Evolutionary conservation across 2,113 vertebrate species (phyloP).

Genomic region (Larimichthys polyactis): DNA sequence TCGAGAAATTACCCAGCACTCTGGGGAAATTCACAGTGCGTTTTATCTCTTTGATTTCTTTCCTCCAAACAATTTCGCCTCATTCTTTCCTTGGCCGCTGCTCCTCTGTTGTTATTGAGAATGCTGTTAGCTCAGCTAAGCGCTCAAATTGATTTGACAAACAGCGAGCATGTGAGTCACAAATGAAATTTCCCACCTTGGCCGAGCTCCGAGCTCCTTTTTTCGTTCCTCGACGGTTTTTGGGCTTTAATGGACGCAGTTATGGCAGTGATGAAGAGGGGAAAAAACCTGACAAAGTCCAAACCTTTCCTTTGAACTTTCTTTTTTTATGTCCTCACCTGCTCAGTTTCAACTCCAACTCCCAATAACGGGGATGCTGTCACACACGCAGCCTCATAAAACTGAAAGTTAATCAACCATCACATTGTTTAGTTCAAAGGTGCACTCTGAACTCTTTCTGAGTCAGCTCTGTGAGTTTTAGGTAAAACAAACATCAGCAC

Average conservation of each 20-base stretch:
- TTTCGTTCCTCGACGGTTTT: not conserved
- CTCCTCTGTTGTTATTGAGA: constrained; percentile 20
- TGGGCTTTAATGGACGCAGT: constrained; percentile 12
- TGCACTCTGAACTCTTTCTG: constrained; percentile 6
- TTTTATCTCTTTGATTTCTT: constrained; percentile 39
- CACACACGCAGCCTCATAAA: constrained; percentile 34
- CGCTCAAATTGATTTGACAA: constrained; percentile 39
- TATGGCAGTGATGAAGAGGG: not conserved
- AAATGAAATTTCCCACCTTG: constrained; percentile 33
- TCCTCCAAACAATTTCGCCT: constrained; percentile 14
- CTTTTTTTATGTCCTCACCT: constrained; percentile 37
- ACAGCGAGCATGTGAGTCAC: constrained; percentile 45
- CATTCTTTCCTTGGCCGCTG: constrained; percentile 29
- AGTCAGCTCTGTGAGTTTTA: constrained; percentile 24
- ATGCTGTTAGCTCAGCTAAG: constrained; percentile 13
- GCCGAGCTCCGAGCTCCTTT: not conserved
- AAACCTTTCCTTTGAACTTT: constrained; percentile 22
- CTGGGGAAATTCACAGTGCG: constrained; percentile 14
- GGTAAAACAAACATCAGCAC: constrained; percentile 18
- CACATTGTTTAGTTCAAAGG: constrained; percentile 33
- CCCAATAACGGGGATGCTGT: not conserved
- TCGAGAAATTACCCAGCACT: constrained; percentile 19
- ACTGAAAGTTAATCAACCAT: constrained; percentile 44
- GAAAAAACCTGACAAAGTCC: constrained; percentile 27
- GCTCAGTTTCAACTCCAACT: constrained; percentile 1